A percentile compares a stretch with the other conserved stretches of the same genome.
phyloP scores from a whole-genome alignment of 2,797 vertebrate species.

The Liparis tanakae region DNA sequence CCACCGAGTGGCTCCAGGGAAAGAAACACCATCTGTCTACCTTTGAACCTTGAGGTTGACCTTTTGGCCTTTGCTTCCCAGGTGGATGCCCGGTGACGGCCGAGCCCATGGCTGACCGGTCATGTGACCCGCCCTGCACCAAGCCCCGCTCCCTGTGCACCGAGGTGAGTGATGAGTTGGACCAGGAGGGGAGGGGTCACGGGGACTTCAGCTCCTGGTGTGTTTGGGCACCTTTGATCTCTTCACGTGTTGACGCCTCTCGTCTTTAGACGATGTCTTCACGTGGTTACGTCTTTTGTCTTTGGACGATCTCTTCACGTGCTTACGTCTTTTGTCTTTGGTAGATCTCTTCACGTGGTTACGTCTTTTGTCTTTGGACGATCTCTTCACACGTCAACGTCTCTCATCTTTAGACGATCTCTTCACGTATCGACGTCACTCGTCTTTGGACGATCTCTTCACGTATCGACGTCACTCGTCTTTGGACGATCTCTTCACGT shows the following conservation, averaged over 20 bases:
- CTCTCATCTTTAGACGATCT: not conserved
- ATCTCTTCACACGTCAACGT: not conserved
- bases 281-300: not conserved
- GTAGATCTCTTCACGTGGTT: not conserved
- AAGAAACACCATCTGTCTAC: not conserved
- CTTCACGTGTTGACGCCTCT: not conserved
- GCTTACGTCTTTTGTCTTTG: not conserved
- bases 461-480: too few species aligned
- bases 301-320: not conserved
- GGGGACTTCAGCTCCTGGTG: not conserved
- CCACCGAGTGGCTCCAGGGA: conserved; percentile 20
- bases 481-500: not conserved
- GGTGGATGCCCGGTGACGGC: conserved; percentile 89
- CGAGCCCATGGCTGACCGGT: conserved; percentile 90
- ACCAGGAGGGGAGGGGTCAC: too few species aligned
- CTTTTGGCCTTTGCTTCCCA: conserved; percentile 64
- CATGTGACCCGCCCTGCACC: conserved; percentile 92
- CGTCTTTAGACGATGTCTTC: not conserved
- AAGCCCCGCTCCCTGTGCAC: conserved; percentile 91
- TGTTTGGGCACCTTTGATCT: not conserved
- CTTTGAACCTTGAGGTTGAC: conserved; percentile 20
- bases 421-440: not conserved
- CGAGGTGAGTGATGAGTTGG: conserved; percentile 84
- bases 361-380: not conserved
- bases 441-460: not conserved